Evolutionary conservation across 1,140 invertebrate genomes (phyloP).

Genomic region (Drosophila suzukii): DNA sequence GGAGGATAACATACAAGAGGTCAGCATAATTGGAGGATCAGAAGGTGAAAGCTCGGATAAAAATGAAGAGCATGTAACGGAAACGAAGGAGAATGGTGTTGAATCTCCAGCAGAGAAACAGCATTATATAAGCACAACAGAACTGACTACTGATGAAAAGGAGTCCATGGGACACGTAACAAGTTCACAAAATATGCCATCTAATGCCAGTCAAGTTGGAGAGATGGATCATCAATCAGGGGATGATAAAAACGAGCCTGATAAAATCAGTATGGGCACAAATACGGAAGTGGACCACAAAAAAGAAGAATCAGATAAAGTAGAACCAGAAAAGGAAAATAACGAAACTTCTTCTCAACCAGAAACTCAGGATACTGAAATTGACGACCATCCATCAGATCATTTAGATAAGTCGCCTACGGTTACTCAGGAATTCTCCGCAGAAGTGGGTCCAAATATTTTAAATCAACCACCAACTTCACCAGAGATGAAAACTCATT

Average conservation of each 20-base stretch:
- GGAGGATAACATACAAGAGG: slow-evolving; percentile 20
- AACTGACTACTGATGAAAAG: background rate
- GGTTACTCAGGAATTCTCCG: background rate
- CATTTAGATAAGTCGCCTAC: background rate
- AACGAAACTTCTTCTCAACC: too few relatives aligned
- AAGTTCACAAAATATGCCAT: background rate
- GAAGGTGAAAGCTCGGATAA: background rate
- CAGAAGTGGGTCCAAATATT: slow-evolving; percentile 1
- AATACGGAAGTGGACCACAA: background rate
- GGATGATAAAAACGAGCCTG: background rate
- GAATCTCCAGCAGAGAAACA: background rate
- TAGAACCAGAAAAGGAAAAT: background rate
- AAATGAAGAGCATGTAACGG: background rate
- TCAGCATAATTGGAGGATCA: slow-evolving; percentile 11
- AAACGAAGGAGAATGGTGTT: background rate
- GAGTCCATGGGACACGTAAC: too few relatives aligned
- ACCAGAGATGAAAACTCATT: background rate
- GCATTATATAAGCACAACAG: background rate
- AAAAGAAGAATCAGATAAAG: background rate
- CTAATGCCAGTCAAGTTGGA: background rate
- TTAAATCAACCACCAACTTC: background rate
- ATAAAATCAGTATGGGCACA: background rate
- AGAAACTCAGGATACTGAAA: background rate
- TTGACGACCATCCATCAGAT: background rate
- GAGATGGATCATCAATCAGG: slow-evolving; percentile 4